Evolutionary conservation across 2,797 vertebrate species (phyloP).

Genomic region (Chloroceryle amazona): DNA sequence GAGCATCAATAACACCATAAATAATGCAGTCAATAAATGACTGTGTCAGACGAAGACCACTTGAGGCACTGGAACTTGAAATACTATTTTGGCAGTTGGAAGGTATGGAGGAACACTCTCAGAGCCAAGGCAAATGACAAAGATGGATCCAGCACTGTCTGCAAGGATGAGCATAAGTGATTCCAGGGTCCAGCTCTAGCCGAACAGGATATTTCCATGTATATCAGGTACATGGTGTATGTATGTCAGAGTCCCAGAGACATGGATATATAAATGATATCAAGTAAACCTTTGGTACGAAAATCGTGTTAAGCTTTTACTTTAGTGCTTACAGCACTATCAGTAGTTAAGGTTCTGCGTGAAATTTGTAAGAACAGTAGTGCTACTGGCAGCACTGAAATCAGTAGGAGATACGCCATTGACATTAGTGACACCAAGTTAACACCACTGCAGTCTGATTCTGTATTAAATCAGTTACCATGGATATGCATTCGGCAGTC

Average conservation of each 20-base stretch:
- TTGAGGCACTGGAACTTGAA: neutral
- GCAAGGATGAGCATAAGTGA: neutral
- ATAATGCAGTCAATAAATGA: conserved; percentile 12
- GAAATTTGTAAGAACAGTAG: neutral
- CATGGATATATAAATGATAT: neutral
- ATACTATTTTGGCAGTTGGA: neutral
- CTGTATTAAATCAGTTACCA: conserved; percentile 22
- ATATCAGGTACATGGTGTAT: neutral
- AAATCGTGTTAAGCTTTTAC: neutral
- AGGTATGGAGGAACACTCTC: neutral
- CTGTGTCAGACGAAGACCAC: neutral
- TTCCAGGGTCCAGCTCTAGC: neutral
- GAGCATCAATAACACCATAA: neutral
- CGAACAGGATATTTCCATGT: neutral
- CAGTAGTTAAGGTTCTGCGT: neutral
- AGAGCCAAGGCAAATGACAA: neutral
- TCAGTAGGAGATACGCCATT: neutral
- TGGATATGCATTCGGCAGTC: neutral
- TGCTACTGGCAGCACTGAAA: neutral
- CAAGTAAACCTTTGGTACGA: neutral
- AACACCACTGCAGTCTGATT: neutral
- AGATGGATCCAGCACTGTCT: neutral
- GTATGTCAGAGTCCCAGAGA: neutral
- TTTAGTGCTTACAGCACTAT: neutral
- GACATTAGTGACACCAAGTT: neutral